A percentile compares a stretch with the other conserved stretches of the same genome.
Conservation (phyloP, 2,888 invertebrate genomes). For the Tethea ocularis region DNA sequence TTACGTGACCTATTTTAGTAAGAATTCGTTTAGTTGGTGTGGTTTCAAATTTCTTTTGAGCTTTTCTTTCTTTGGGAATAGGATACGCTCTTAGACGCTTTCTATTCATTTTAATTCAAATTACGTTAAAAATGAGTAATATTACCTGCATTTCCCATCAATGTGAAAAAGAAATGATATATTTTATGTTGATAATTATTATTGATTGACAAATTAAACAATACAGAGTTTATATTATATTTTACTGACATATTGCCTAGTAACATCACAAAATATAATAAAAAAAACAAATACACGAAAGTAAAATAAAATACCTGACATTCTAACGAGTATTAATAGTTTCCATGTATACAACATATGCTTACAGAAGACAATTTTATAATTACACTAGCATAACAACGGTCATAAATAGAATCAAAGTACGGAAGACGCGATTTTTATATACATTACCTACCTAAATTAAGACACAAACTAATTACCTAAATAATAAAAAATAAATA, state of each 20-base stretch:
- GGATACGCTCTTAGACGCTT: conserved; percentile 15
- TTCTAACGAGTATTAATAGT: no score
- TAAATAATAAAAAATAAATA: conserved; percentile 34
- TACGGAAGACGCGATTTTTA: not conserved
- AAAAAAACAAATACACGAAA: no score
- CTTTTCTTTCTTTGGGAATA: conserved; percentile 22
- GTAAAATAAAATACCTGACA: no score
- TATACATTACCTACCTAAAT: not conserved
- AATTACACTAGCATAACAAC: not conserved
- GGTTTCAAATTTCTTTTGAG: conserved; percentile 28
- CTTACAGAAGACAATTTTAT: not conserved
- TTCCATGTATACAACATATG: not conserved
- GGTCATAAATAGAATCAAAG: conserved; percentile 3
- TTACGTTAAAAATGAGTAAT: not conserved
- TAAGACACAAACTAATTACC: not conserved
- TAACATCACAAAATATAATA: not conserved
- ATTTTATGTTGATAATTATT: no score
- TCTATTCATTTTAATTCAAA: conserved; percentile 11
- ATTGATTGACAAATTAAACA: no score
- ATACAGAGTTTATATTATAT: no score
- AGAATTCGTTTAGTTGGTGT: conserved; percentile 24
- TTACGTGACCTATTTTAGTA: conserved; percentile 50
- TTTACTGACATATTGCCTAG: no score
- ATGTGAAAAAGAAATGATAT: no score
- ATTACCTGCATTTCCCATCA: no score